phyloP scores from a whole-genome alignment of 2,113 vertebrate genomes.

The Crotalus tigris region DNA sequence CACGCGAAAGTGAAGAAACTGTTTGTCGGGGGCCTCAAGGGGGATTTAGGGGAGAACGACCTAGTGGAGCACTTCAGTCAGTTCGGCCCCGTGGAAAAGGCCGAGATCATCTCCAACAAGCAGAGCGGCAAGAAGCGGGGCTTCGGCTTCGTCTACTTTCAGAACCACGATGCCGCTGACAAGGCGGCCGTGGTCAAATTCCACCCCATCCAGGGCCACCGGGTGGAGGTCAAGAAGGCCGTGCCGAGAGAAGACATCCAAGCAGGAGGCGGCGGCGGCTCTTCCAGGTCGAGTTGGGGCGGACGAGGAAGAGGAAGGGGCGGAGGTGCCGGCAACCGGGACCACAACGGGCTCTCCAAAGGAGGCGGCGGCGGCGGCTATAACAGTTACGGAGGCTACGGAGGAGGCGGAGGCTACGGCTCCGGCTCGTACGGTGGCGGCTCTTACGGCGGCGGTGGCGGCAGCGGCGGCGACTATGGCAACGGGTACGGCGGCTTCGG shows the following conservation, averaged over 20 bases:
- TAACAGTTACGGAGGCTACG: slow-evolving; percentile 82
- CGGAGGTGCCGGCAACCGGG: slow-evolving; percentile 75
- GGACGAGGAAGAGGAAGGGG: slow-evolving; percentile 73
- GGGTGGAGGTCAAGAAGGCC: slow-evolving; percentile 92
- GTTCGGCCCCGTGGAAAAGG: slow-evolving; percentile 91
- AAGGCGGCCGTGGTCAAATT: slow-evolving; percentile 93
- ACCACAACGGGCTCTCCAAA: slow-evolving; percentile 79
- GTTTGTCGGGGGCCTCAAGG: slow-evolving; percentile 92
- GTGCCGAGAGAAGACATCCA: slow-evolving; percentile 90
- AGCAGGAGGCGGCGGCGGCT: slow-evolving; percentile 67
- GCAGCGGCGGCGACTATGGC: slow-evolving; percentile 82
- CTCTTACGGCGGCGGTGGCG: slow-evolving; percentile 74
- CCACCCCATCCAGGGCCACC: slow-evolving; percentile 88
- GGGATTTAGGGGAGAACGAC: slow-evolving; percentile 88
- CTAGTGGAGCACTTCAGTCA: slow-evolving; percentile 87
- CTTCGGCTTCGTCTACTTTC: slow-evolving; percentile 96
- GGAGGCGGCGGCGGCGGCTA: slow-evolving; percentile 77
- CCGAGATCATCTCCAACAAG: slow-evolving; percentile 94
- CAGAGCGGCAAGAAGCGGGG: slow-evolving; percentile 92
- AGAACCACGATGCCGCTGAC: slow-evolving; percentile 90
- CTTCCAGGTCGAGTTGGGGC: slow-evolving; percentile 73
- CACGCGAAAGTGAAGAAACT: slow-evolving; percentile 97
- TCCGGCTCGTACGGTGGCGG: slow-evolving; percentile 71
- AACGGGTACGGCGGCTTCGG: slow-evolving; percentile 93
- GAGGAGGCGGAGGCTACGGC: slow-evolving; percentile 61